Percentiles rank a stretch among this genome's conserved stretches.
Evolutionary conservation across 2,888 invertebrate species (phyloP).

Genomic region (Himalopsyche anomala): DNA sequence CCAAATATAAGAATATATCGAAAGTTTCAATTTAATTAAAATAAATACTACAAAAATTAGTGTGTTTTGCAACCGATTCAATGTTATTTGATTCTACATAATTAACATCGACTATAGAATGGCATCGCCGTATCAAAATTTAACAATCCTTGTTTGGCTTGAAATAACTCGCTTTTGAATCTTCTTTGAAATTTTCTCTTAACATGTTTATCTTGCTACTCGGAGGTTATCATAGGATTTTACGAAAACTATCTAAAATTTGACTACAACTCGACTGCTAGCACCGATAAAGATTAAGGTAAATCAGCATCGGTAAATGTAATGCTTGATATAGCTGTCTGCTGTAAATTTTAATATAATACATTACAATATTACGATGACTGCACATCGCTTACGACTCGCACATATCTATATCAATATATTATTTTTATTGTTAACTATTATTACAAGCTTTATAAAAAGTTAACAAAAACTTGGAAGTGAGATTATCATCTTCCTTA

Average conservation of each 20-base stretch:
- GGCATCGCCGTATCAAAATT: no score
- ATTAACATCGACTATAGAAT: neutral
- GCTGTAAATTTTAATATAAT: neutral
- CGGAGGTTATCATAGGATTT: neutral
- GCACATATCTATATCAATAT: neutral
- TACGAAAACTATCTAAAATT: neutral
- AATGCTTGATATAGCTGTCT: neutral
- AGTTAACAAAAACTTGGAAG: no score
- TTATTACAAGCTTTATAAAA: no score
- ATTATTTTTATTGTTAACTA: no score
- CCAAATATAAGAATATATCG: neutral
- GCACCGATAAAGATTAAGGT: neutral
- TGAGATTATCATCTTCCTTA: no score
- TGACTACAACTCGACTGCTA: neutral
- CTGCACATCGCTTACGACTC: neutral
- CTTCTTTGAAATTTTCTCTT: neutral
- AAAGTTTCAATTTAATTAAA: no score
- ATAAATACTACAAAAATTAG: no score
- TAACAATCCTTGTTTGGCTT: neutral
- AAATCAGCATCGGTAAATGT: neutral
- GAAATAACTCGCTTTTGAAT: constrained; percentile 1
- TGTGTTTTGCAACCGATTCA: no score
- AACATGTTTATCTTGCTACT: neutral
- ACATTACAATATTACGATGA: neutral
- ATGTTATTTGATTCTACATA: no score